Percentiles rank a stretch among this genome's conserved stretches.
Conservation (phyloP, 2,797 vertebrate species). For the Sebastes vulpes region DNA sequence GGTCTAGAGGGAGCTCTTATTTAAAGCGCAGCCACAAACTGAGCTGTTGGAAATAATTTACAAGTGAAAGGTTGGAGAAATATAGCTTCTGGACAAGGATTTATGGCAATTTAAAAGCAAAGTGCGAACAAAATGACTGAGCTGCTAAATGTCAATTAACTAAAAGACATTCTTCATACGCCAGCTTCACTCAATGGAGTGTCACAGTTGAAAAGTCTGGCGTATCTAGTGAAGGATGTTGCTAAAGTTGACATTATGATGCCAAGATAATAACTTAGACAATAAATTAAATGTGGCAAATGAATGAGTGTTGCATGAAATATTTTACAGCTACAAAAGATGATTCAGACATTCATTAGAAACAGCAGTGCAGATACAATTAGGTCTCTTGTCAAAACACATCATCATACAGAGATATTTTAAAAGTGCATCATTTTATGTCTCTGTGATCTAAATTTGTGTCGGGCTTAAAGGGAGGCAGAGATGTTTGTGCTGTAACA, state of each 20-base stretch:
- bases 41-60: conserved; percentile 18
- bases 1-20: conserved; percentile 17
- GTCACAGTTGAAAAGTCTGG: not conserved
- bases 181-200: conserved; percentile 1
- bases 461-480: conserved; percentile 29
- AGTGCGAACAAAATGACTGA: conserved; percentile 5
- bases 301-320: not conserved
- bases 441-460: conserved; percentile 50
- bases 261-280: conserved; percentile 7
- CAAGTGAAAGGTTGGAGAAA: conserved; percentile 9
- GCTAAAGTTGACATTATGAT: conserved; percentile 12
- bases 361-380: not conserved
- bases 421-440: conserved; percentile 25
- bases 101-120: conserved; percentile 25
- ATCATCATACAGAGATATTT: not conserved
- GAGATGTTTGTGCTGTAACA: conserved; percentile 78
- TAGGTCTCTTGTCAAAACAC: conserved; percentile 5
- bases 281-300: conserved; percentile 13
- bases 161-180: conserved; percentile 4
- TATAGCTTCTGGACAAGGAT: not conserved
- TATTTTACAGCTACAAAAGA: not conserved
- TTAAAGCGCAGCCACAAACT: conserved; percentile 21
- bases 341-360: not conserved
- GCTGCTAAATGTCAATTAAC: conserved; percentile 40
- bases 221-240: not conserved